Evolutionary conservation across 2,113 vertebrate genomes (phyloP), one percentile per base, ranked within the genome.

Genomic region (Spea multiplicata): DNA sequence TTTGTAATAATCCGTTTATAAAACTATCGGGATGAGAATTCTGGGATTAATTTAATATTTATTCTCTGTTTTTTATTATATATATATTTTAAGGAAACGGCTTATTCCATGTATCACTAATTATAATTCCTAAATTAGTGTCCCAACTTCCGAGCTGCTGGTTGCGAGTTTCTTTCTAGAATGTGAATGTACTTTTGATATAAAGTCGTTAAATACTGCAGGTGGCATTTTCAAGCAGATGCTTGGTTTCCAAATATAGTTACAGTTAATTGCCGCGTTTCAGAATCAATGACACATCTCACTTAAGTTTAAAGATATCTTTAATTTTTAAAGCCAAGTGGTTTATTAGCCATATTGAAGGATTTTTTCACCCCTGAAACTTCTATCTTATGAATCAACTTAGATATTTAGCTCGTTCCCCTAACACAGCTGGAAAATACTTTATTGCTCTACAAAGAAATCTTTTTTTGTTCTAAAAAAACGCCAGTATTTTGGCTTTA

Each of bases 201-300:
- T 72, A 30, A 79, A 73, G 76, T 55, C 66, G 76, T 48, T 79
- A 79, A 45, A 72, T 78, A 48, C 61, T 80, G 70, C 77, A 80
- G 77, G 77, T 73, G 77, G 70, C 77, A 49, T 59, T 17, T 59
- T 64, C 64, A 73, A 73, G 64, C 77, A 80, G 77, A 80, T 80
- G 71, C 71, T 80, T 45, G 6, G 6, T 53, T 80, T 80, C 77
- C 71, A 80, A 80, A 73, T 73, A 80, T 80, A 80, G 77, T 61
- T 46, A 0, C 48, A 80, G 62, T 59, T 80, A 80, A 80, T 80
- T 80, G 64, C 77, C 67, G 71, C 5, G 50, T 72, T 80, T 73
- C 77, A 80, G 64, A 65, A 52, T 80, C 64, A 71, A 64, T 80
- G 77, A 80, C 77, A 80, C 52, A 68, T 80, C 71, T 80, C 71